A percentile compares a stretch with the other conserved stretches of the same genome.
Conservation (phyloP, 1,140 invertebrate species). For the Aradophagus sp. region DNA sequence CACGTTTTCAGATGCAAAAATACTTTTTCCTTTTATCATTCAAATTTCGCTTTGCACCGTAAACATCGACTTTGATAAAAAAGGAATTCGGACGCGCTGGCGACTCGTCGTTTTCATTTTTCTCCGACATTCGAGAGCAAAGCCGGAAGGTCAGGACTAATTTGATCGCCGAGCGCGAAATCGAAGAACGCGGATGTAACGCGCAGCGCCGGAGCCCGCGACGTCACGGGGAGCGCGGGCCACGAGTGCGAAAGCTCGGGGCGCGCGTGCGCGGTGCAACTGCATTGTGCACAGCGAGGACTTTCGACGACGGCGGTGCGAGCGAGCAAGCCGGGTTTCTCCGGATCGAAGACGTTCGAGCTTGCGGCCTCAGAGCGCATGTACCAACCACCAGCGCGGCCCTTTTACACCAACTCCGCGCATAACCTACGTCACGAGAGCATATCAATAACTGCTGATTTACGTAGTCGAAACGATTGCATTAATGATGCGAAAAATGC, state of each 20-base stretch:
- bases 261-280: constrained; percentile 32
- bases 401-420: constrained; percentile 40
- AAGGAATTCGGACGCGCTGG: no score
- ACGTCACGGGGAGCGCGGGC: constrained; percentile 7
- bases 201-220: constrained; percentile 1
- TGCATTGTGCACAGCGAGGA: constrained; percentile 35
- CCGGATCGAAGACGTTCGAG: constrained; percentile 58
- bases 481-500: no score
- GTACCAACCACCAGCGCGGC: constrained; percentile 32
- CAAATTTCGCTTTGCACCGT: no score
- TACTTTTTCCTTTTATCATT: no score
- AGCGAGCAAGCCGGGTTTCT: constrained; percentile 42
- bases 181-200: neutral
- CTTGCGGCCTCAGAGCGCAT: constrained; percentile 52
- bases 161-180: no score
- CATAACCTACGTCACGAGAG: constrained; percentile 37
- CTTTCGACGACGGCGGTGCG: constrained; percentile 31
- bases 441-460: no score
- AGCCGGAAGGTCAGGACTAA: no score
- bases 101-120: no score
- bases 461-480: no score
- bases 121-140: no score
- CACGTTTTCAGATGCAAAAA: no score
- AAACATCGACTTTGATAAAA: no score
- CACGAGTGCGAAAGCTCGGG: constrained; percentile 11